Evolutionary conservation across 2,113 vertebrate genomes (phyloP).

Genomic region (Origma solitaria): DNA sequence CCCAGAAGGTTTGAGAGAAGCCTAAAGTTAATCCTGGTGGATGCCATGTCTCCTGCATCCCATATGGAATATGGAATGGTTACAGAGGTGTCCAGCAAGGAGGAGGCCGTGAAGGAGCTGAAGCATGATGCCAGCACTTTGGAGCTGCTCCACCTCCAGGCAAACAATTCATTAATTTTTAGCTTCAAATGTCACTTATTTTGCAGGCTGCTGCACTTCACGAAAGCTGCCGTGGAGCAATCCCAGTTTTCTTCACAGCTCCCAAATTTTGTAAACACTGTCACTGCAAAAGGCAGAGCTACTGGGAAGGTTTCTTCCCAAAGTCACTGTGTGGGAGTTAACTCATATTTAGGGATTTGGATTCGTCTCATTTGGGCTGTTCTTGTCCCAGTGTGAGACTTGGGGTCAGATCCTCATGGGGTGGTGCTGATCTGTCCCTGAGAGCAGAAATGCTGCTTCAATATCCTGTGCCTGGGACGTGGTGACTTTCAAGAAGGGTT

Average conservation of each 20-base stretch:
- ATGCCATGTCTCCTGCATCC: neutral
- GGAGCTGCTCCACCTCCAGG: neutral
- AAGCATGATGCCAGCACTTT: neutral
- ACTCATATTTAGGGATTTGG: neutral
- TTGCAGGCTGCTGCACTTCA: neutral
- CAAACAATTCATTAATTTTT: neutral
- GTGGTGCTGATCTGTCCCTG: neutral
- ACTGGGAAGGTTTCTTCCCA: neutral
- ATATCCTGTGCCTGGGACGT: fast-evolving
- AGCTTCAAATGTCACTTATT: neutral
- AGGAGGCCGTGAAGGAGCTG: neutral
- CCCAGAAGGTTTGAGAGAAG: neutral
- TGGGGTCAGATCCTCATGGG: neutral
- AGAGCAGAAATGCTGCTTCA: neutral
- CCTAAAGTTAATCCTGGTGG: neutral
- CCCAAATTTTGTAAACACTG: neutral
- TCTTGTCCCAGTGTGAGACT: neutral
- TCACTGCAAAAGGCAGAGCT: neutral
- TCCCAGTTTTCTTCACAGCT: constrained; percentile 5
- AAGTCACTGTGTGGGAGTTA: neutral
- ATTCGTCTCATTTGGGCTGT: neutral
- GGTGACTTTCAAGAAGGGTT: neutral
- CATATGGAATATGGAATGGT: fast-evolving
- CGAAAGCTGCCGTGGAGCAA: neutral
- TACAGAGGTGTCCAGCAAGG: neutral